phyloP scores from a whole-genome alignment of 2,888 invertebrate species.

The Rhopalosiphum nymphaeae region DNA sequence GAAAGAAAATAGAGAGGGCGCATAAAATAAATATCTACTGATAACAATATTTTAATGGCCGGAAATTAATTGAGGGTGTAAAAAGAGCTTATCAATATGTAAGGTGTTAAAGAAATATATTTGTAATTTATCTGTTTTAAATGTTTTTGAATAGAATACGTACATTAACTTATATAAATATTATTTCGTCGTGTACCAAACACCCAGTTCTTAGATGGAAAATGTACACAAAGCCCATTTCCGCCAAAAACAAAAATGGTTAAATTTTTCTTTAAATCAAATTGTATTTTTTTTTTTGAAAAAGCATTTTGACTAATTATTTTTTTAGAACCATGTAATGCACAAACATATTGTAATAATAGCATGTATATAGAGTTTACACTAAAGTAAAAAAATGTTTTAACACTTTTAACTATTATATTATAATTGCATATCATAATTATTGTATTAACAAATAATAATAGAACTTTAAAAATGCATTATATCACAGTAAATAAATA shows the following conservation, averaged over 20 bases:
- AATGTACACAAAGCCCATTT: not conserved
- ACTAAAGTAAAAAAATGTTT: not conserved
- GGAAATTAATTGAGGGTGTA: conserved; percentile 12
- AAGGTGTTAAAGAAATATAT: not conserved
- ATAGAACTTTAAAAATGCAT: not conserved
- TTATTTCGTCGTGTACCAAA: not conserved
- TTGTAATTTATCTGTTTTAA: not conserved
- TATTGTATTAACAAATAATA: not conserved
- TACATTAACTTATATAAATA: not conserved
- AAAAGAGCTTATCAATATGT: not conserved
- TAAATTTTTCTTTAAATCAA: not conserved
- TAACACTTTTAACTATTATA: not conserved
- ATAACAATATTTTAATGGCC: conserved; percentile 23
- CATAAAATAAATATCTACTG: conserved; percentile 45
- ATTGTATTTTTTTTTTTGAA: not conserved
- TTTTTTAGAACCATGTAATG: not conserved
- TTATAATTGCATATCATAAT: not conserved
- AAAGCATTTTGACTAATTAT: not conserved
- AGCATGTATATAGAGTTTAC: too few relatives aligned
- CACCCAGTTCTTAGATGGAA: not conserved
- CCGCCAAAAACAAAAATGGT: not conserved
- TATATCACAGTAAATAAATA: not conserved
- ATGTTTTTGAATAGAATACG: not conserved
- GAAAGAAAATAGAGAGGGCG: conserved; percentile 24
- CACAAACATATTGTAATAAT: too few relatives aligned